Evolutionary conservation across 2,797 vertebrate species (phyloP).

Genomic region (Tapera naevia): DNA sequence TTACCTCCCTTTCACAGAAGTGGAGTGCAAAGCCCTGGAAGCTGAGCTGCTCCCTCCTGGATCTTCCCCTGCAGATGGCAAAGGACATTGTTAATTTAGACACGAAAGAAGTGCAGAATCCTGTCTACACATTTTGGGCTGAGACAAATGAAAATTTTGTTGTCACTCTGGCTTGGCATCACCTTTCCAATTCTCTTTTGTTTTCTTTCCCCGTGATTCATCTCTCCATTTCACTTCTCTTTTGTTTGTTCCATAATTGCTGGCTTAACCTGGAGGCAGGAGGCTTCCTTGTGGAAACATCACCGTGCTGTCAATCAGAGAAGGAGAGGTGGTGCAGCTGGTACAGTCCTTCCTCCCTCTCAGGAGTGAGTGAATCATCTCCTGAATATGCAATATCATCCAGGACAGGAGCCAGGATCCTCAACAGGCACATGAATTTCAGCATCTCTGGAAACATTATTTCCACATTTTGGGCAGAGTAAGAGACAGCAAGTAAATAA

Average conservation of each 20-base stretch:
- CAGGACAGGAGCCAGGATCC: conserved; percentile 67
- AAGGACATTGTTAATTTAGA: neutral
- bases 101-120: neutral
- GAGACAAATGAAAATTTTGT: neutral
- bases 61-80: neutral
- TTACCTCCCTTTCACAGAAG: neutral
- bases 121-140: neutral
- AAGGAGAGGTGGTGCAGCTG: conserved; percentile 63
- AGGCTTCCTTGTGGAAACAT: conserved; percentile 55
- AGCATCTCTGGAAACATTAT: conserved; percentile 65
- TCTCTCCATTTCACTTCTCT: conserved; percentile 19
- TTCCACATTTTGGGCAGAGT: conserved; percentile 61
- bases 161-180: conserved; percentile 6
- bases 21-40: neutral
- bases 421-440: conserved; percentile 55
- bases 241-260: conserved; percentile 46
- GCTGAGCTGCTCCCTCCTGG: neutral
- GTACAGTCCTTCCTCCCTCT: conserved; percentile 61
- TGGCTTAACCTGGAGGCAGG: conserved; percentile 57
- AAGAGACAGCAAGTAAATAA: conserved; percentile 63
- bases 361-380: conserved; percentile 55
- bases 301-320: conserved; percentile 29
- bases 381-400: conserved; percentile 68
- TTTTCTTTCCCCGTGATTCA: conserved; percentile 6
- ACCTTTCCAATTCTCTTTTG: conserved; percentile 4